Evolutionary conservation across 2,888 invertebrate genomes (phyloP), one percentile per base, ranked within the genome.

Genomic region (Coleophora flavipennella): DNA sequence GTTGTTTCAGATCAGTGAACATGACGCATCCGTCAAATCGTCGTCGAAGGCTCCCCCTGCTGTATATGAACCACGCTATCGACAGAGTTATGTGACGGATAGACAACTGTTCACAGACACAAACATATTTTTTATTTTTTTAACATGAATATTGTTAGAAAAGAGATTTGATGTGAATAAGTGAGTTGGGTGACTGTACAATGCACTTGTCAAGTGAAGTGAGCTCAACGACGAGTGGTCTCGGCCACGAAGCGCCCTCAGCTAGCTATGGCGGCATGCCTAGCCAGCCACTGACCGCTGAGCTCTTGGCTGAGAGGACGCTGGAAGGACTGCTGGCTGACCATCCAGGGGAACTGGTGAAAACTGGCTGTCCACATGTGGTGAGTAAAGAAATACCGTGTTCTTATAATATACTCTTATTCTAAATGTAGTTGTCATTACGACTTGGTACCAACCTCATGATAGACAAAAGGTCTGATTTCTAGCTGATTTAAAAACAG

Each of bases 321-420:
- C 79, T 95, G 46, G 94, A 94, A 67, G 92, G 93, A 36, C 85
- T 95, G 45, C 79, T 96, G 44, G 92, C 94, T 39, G 96, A 96
- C 63, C 96, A 96, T 80, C 95, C 96, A 2, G 96, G 96, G 12
- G 95, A 96, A 78, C 84, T 98, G 51, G 92, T 97, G 44, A 89
- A 96, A 67, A 99, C 99, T 51, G 98, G 97, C n/a, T 91, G 93
- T 65, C 97, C 97, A 1, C 93, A 96, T 85, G 92, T 98, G 72
- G 92, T 97, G 57, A 83, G 86, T 77, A 44, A 11, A 37, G 29
- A 13, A 10, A 27, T 33, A 9, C 31, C 25, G 27, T 14, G n/a
- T 12, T 20, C 33, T 31, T 27, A 20, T 20, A 20, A 20, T 20
- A 20, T 20, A 20, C 20, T 20, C n/a, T 29, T 13, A 25, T 33